Evolutionary conservation across 2,888 invertebrate species (phyloP), one percentile per base, ranked within the genome.

Genomic region (Ceriagrion tenellum): DNA sequence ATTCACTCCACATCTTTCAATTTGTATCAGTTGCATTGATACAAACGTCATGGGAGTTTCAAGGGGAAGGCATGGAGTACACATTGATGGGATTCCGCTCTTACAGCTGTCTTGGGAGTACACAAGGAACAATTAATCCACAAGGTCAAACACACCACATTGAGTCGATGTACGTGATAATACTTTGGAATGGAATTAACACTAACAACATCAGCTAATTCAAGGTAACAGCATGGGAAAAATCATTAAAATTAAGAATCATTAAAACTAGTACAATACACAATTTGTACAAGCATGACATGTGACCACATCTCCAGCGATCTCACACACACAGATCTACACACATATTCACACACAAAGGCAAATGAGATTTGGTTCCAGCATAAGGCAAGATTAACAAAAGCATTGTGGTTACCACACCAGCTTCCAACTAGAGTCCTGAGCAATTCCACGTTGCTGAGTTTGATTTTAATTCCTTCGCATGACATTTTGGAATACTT

Each of bases 341-440:
- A 35, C 35, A 81, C 35, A 81, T 30, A 35, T 35, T 35, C 81
- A 81, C 81, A 81, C 81, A 81, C 10, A 81, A 16, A 18, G 81
- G 81, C 81, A 81, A 81, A 35, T 26, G 35, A 81, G 35, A 81
- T 81, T 81, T 81, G 81, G 35, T 69, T 69, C 69, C n/a, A n/a
- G n/a, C 69, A n/a, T 81, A 35, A 81, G 30, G 81, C 81, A 81
- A 81, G 81, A 81, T 35, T 26, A 81, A 81, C 81, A 81, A 35
- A 81, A 35, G 81, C 81, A 81, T 18, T 3, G 18, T 81, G 81
- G 69, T 69, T 81, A 81, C 81, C 81, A 81, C 81, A 81, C 30
- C 35, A 35, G 26, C 81, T 81, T 35, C 81, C 35, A 35, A 81
- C 81, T 81, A 16, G 3, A 81, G 8, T 35, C 30, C 23, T 18